Percentiles rank a stretch among this genome's conserved stretches.
Conservation (phyloP, 2,113 vertebrate genomes). For the Acanthochromis polyacanthus region DNA sequence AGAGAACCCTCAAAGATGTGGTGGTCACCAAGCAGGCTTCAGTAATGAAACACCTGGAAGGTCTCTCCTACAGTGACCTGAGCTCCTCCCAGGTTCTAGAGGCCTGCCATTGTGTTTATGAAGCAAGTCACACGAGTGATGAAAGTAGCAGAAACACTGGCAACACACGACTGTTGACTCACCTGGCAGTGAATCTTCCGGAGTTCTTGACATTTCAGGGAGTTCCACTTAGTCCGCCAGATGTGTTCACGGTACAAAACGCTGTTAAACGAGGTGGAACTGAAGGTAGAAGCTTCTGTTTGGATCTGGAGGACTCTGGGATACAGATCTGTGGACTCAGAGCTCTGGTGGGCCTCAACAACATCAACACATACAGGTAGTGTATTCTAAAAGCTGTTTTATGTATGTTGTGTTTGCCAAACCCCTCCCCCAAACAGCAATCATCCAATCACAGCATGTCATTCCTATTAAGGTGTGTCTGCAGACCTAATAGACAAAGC, state of each 20-base stretch:
- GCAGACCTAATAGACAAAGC: neutral
- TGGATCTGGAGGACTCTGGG: constrained; percentile 88
- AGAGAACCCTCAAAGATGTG: neutral
- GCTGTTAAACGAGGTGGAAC: constrained; percentile 78
- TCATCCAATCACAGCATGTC: no score
- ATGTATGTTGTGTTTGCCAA: no score
- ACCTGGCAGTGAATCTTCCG: constrained; percentile 83
- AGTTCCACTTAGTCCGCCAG: constrained; percentile 83
- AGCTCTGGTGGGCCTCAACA: constrained; percentile 84
- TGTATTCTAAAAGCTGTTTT: no score
- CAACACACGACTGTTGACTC: constrained; percentile 63
- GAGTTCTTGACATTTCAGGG: constrained; percentile 86
- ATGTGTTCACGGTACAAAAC: constrained; percentile 83
- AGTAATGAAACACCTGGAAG: constrained; percentile 82
- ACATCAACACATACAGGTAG: constrained; percentile 89
- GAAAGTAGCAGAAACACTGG: constrained; percentile 39
- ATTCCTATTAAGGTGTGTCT: no score
- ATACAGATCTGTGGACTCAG: constrained; percentile 86
- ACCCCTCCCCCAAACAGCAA: no score
- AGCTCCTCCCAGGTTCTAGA: constrained; percentile 86
- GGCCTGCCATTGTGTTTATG: constrained; percentile 88
- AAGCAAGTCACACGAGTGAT: constrained; percentile 65
- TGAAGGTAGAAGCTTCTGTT: constrained; percentile 80
- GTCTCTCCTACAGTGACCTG: constrained; percentile 79
- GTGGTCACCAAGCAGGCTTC: constrained; percentile 79